Percentiles rank a stretch among this genome's conserved stretches.
These are phyloP conservation scores for Fukomys damarensis DNA, from an alignment of 2,113 vertebrate species.

Conservation along the genomic window DNA sequence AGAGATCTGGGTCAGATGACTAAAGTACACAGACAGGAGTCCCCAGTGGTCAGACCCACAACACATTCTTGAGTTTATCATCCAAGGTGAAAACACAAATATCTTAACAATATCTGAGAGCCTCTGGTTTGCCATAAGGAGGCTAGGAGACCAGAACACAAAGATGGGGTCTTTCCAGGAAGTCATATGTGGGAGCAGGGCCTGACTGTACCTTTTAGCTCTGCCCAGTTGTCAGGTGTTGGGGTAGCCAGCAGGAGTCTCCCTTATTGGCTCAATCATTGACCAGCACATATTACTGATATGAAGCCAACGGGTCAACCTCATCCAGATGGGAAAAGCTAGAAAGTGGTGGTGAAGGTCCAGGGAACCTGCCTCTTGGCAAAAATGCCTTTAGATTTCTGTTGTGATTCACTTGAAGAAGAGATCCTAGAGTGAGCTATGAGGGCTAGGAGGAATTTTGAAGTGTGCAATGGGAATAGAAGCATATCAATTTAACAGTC, in stretches of 20 bases:
- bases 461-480: background rate
- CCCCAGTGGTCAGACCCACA: background rate
- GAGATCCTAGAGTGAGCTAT: background rate
- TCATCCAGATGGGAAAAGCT: background rate
- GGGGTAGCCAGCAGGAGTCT: slow-evolving; percentile 6
- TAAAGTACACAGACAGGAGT: background rate
- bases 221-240: slow-evolving; percentile 62
- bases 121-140: background rate
- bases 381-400: background rate
- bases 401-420: background rate
- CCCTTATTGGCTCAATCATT: background rate
- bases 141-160: background rate
- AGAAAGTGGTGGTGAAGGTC: background rate
- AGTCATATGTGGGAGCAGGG: background rate
- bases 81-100: slow-evolving; percentile 23
- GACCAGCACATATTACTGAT: background rate
- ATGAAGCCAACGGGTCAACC: slow-evolving; percentile 54
- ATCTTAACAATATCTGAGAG: background rate
- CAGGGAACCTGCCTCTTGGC: background rate
- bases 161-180: slow-evolving; percentile 59
- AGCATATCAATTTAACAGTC: background rate
- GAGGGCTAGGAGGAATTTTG: background rate
- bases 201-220: background rate
- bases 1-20: background rate
- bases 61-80: background rate